phyloP scores from a whole-genome alignment of 1,140 invertebrate genomes.

The Leptinotarsa defecta region DNA sequence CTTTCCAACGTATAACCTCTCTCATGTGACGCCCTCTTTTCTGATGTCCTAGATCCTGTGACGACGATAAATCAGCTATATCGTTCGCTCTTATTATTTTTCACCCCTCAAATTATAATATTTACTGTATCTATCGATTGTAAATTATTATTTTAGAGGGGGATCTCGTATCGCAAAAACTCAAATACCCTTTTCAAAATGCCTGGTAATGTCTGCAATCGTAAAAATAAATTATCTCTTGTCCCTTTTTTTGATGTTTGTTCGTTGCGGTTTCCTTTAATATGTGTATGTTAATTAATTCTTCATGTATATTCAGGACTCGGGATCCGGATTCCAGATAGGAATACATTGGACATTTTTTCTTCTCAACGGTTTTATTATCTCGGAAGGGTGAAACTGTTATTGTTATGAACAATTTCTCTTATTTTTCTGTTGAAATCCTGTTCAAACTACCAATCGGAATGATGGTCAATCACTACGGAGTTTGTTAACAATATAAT shows the following conservation, averaged over 20 bases:
- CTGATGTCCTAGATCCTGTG: conserved; percentile 9
- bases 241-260: conserved; percentile 26
- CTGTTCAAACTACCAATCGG: too few species aligned
- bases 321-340: conserved; percentile 6
- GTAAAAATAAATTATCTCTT: conserved; percentile 43
- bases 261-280: conserved; percentile 27
- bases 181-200: conserved; percentile 42
- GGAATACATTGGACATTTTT: conserved; percentile 14
- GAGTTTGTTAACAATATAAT: too few species aligned
- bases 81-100: conserved; percentile 44
- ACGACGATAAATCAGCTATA: conserved; percentile 46
- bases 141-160: conserved; percentile 43
- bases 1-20: too few species aligned
- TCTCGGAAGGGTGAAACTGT: conserved; percentile 21
- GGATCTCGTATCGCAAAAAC: conserved; percentile 39
- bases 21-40: not conserved
- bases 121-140: conserved; percentile 42
- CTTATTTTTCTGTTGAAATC: not conserved
- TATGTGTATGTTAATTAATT: conserved; percentile 40
- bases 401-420: conserved; percentile 23
- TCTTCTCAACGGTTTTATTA: conserved; percentile 25
- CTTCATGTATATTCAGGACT: conserved; percentile 23
- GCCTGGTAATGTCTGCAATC: conserved; percentile 33
- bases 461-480: too few species aligned
- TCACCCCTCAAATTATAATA: conserved; percentile 17